A percentile compares a stretch with the other conserved stretches of the same genome.
Conservation (phyloP, 2,113 vertebrate genomes). For the Pelecanus crispus region DNA sequence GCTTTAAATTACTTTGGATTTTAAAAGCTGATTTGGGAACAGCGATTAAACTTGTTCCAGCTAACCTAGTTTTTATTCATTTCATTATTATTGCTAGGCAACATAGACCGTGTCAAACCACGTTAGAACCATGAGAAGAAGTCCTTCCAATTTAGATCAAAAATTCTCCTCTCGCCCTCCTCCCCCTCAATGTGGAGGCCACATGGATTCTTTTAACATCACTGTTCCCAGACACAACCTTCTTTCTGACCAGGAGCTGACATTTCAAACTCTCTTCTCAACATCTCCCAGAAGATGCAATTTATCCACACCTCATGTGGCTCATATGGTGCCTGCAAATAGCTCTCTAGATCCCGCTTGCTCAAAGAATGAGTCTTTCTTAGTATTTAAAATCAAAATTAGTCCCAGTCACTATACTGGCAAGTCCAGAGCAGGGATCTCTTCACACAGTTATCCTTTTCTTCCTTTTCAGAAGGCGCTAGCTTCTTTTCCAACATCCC, state of each 20-base stretch:
- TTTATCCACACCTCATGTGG: neutral
- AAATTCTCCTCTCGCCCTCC: neutral
- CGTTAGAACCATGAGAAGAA: slow-evolving; percentile 24
- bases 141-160: slow-evolving; percentile 20
- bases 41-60: slow-evolving; percentile 62
- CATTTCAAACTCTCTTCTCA: neutral
- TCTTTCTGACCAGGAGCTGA: neutral
- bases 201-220: neutral
- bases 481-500: neutral
- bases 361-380: neutral
- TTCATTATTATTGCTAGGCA: slow-evolving; percentile 65
- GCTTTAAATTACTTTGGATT: slow-evolving; percentile 58
- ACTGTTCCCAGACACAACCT: neutral
- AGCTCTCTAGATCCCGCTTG: neutral
- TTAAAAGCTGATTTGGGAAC: slow-evolving; percentile 59
- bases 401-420: neutral
- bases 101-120: slow-evolving; percentile 54
- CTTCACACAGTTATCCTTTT: neutral
- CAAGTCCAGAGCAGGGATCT: neutral
- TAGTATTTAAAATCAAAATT: neutral
- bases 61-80: slow-evolving; percentile 62
- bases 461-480: neutral
- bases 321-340: neutral
- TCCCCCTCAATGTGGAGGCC: neutral
- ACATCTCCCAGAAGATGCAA: neutral